These are phyloP conservation scores for Ormyrus pomaceus DNA, from an alignment of 2,888 invertebrate genomes.

Conservation along the genomic window DNA sequence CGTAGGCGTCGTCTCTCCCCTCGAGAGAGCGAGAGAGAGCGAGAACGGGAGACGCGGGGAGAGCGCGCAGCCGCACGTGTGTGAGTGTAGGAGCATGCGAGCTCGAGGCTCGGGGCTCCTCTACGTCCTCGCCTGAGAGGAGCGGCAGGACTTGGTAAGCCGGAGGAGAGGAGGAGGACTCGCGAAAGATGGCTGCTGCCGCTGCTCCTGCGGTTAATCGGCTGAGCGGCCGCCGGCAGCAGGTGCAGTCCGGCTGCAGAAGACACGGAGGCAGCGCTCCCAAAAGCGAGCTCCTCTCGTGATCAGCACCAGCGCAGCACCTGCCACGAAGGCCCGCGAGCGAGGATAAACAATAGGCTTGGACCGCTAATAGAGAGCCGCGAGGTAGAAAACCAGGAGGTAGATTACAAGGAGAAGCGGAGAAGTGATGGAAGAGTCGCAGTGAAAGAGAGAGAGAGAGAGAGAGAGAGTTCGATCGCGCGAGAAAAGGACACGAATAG, in stretches of 20 bases:
- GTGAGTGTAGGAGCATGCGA: background rate
- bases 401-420: background rate
- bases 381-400: too few species aligned
- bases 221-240: background rate
- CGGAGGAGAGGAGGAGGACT: background rate
- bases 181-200: background rate
- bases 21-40: too few species aligned
- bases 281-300: too few species aligned
- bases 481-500: constrained; percentile 16
- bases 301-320: background rate
- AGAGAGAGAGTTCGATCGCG: background rate
- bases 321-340: too few species aligned
- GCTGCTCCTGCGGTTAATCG: too few species aligned
- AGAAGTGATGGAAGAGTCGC: background rate
- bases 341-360: too few species aligned
- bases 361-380: too few species aligned
- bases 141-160: constrained; percentile 25
- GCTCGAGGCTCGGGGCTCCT: background rate
- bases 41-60: background rate
- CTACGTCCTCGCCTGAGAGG: constrained; percentile 8
- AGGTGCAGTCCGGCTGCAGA: too few species aligned
- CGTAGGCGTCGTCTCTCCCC: too few species aligned
- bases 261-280: too few species aligned
- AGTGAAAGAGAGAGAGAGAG: background rate
- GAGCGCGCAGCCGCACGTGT: background rate